phyloP scores from a whole-genome alignment of 1,140 invertebrate species.

The Linepithema humile region DNA sequence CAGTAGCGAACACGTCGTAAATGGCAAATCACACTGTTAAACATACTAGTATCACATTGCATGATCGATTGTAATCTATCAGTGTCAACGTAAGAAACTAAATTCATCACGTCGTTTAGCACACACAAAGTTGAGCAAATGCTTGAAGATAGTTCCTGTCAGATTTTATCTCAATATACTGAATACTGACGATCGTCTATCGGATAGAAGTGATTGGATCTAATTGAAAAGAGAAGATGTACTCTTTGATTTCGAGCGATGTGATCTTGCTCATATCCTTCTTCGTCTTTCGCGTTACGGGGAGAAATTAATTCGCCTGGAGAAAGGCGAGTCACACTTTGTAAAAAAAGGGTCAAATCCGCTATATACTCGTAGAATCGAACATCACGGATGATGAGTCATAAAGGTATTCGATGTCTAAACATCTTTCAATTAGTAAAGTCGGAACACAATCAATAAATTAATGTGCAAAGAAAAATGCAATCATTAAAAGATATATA shows the following conservation, averaged over 20 bases:
- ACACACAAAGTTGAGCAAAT: neutral
- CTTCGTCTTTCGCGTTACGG: neutral
- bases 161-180: neutral
- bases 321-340: conserved; percentile 19
- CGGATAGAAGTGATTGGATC: conserved; percentile 2
- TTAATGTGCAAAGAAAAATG: neutral
- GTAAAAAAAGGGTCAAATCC: conserved; percentile 52
- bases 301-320: conserved; percentile 50
- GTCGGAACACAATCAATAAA: neutral
- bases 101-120: neutral
- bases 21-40: neutral
- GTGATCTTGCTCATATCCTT: conserved; percentile 19
- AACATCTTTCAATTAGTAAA: neutral
- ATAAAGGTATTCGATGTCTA: neutral
- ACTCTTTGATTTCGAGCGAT: conserved; percentile 13
- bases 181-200: conserved; percentile 8
- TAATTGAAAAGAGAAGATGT: conserved; percentile 18
- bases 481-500: no score
- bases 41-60: neutral
- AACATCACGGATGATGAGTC: neutral
- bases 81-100: neutral
- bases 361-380: conserved; percentile 1
- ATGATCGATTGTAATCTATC: conserved; percentile 11
- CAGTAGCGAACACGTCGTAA: neutral
- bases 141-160: neutral